Evolutionary conservation across 64 coral and sea anemone genomes (phyloP).

Genomic region (Dendronephthya gigantea): DNA sequence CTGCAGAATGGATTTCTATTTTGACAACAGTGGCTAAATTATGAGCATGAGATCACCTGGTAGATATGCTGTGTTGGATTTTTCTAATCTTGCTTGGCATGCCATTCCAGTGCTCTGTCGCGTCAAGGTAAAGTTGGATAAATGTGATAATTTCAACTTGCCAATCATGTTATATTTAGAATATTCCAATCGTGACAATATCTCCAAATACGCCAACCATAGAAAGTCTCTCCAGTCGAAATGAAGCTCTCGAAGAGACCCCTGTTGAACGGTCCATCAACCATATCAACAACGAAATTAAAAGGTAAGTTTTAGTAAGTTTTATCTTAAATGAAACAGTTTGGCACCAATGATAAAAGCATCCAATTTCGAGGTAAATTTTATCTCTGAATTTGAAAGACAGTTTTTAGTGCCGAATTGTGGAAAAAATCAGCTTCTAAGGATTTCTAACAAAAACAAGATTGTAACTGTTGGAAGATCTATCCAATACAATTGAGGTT

Average conservation of each 20-base stretch:
- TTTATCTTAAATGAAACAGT: background rate
- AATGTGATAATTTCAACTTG: background rate
- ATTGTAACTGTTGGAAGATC: no score
- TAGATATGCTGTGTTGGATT: no score
- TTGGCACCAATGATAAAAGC: background rate
- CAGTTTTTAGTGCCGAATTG: no score
- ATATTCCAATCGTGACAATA: background rate
- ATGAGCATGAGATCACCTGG: no score
- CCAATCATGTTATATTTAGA: background rate
- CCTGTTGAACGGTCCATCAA: background rate
- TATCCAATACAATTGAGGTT: no score
- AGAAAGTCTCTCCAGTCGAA: background rate
- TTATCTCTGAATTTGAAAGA: no score
- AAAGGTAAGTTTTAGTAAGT: background rate
- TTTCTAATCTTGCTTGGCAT: no score
- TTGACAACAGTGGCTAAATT: no score
- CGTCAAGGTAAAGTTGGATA: no score
- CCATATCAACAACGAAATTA: background rate
- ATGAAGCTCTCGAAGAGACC: background rate
- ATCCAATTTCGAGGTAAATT: no score
- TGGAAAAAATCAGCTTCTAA: background rate
- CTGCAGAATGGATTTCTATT: no score
- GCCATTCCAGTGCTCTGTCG: no score
- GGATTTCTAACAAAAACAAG: background rate
- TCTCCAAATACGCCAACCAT: background rate